Percentiles rank a stretch among this genome's conserved stretches.
phyloP scores from a whole-genome alignment of 2,797 vertebrate genomes.

The Falco columbarius region DNA sequence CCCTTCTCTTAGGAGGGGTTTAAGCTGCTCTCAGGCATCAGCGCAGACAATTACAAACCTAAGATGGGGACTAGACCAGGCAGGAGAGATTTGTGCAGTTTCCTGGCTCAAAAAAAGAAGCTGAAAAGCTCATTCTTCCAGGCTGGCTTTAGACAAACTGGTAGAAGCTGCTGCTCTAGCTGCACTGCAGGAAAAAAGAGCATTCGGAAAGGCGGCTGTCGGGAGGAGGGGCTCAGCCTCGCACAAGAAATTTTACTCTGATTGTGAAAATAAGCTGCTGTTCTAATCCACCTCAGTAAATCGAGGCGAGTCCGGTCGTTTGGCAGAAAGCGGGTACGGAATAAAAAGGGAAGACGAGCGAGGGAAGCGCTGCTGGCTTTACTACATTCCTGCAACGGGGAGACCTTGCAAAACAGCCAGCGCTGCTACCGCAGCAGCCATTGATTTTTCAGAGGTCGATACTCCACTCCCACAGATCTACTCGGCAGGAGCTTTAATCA shows the following conservation, averaged over 20 bases:
- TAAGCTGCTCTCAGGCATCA: background rate
- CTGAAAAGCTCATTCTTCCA: slow-evolving; percentile 30
- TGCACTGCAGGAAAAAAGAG: slow-evolving; percentile 70
- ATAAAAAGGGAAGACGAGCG: background rate
- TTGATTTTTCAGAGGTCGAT: slow-evolving; percentile 81
- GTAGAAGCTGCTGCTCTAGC: slow-evolving; percentile 62
- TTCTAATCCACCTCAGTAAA: slow-evolving; percentile 54
- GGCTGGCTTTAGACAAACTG: slow-evolving; percentile 39
- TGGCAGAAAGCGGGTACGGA: slow-evolving; percentile 20
- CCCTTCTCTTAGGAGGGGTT: background rate
- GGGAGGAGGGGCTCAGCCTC: slow-evolving; percentile 62
- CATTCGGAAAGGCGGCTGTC: slow-evolving; percentile 55
- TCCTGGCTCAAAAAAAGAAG: slow-evolving; percentile 7
- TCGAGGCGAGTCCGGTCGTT: slow-evolving; percentile 1
- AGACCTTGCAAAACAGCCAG: slow-evolving; percentile 53
- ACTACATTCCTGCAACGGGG: slow-evolving; percentile 59
- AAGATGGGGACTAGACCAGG: slow-evolving; percentile 38
- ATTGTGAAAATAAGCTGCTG: slow-evolving; percentile 56
- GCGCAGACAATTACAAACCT: background rate
- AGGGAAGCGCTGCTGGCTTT: slow-evolving; percentile 17
- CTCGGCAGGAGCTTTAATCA: slow-evolving; percentile 79
- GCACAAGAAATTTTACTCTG: slow-evolving; percentile 63
- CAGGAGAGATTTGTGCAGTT: background rate
- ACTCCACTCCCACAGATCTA: slow-evolving; percentile 77
- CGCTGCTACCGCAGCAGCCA: slow-evolving; percentile 73